Percentiles rank a stretch among this genome's conserved stretches.
These are phyloP conservation scores for Cyclargus thomasi DNA, from an alignment of 1,140 invertebrate genomes.

Conservation along the genomic window DNA sequence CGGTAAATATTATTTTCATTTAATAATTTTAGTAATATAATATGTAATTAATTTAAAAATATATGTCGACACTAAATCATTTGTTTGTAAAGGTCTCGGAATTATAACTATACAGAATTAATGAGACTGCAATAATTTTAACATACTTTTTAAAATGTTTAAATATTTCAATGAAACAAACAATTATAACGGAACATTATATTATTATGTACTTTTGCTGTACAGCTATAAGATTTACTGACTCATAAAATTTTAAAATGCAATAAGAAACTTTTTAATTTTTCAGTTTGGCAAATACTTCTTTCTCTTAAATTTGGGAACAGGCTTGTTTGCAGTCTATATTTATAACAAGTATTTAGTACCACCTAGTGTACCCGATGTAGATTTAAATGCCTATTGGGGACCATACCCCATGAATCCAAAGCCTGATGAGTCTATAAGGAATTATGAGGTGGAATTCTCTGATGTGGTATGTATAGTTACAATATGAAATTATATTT, in stretches of 20 bases:
- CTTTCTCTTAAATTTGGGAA: conserved; percentile 24
- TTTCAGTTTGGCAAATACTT: conserved; percentile 36
- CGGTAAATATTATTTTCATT: neutral
- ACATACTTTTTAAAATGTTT: too few species aligned
- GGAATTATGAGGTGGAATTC: conserved; percentile 59
- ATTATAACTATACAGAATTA: too few species aligned
- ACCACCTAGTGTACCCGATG: conserved; percentile 36
- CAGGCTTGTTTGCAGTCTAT: conserved; percentile 30
- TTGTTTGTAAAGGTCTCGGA: too few species aligned
- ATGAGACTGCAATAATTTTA: too few species aligned
- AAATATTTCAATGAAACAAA: too few species aligned
- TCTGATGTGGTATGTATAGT: conserved; percentile 52
- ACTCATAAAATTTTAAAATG: too few species aligned
- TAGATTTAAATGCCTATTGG: conserved; percentile 55
- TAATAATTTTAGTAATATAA: too few species aligned
- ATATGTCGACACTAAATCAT: neutral
- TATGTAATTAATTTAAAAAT: neutral
- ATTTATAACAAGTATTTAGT: conserved; percentile 30
- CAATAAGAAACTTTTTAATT: neutral
- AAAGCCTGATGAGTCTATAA: conserved; percentile 49
- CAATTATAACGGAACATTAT: too few species aligned
- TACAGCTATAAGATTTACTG: too few species aligned
- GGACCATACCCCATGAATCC: conserved; percentile 49
- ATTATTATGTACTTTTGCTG: too few species aligned
- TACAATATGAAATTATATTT: neutral